Conservation (phyloP, 2,888 invertebrate genomes). For the Allolobophora icterica region DNA sequence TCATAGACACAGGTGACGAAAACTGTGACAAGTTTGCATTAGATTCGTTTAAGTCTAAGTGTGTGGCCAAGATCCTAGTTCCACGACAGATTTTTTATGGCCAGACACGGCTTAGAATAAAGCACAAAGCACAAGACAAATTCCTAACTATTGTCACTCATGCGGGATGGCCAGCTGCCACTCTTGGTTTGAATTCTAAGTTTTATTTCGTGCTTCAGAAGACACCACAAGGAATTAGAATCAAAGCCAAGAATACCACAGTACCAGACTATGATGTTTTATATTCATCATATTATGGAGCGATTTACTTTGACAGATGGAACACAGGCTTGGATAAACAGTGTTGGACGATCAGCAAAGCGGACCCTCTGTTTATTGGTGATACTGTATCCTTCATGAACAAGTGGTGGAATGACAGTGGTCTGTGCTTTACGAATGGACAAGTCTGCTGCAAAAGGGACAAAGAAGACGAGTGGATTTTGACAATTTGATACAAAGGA, state of each 20-base stretch:
- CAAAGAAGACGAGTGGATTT: background rate
- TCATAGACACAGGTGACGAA: too few species aligned
- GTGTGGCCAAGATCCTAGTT: conserved; percentile 17
- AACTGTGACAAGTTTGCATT: background rate
- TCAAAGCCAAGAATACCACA: background rate
- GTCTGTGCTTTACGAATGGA: background rate
- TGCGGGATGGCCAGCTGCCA: background rate
- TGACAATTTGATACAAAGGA: background rate
- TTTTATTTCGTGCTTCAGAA: background rate
- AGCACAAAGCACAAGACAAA: background rate
- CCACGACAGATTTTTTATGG: background rate
- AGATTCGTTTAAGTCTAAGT: background rate
- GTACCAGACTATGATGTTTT: background rate
- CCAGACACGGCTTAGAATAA: background rate
- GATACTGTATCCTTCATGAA: conserved; percentile 5
- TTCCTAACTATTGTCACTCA: background rate
- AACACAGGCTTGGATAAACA: background rate
- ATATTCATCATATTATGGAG: background rate
- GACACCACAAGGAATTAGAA: background rate
- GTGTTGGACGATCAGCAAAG: background rate
- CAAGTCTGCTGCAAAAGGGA: background rate
- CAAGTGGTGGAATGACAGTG: background rate
- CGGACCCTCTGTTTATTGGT: background rate
- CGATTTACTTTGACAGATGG: background rate
- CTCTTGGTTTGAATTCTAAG: background rate